Percentiles rank a stretch among this genome's conserved stretches.
Evolutionary conservation across 2,113 vertebrate genomes (phyloP).

Genomic region (Microcebus griseorufus): DNA sequence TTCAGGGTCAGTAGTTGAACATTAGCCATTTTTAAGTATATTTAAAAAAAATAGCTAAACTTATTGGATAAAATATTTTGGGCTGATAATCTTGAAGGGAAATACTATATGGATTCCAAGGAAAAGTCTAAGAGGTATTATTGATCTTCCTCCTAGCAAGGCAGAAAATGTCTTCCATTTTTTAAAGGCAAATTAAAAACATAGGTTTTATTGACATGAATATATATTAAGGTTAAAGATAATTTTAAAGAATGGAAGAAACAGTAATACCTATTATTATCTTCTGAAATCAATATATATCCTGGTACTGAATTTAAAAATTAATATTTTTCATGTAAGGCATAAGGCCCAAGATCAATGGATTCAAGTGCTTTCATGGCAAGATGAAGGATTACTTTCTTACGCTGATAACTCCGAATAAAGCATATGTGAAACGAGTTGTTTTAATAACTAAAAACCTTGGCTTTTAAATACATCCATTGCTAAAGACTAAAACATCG

Average conservation of each 20-base stretch:
- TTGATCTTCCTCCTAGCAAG: slow-evolving; percentile 33
- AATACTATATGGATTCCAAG: neutral
- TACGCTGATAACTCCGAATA: neutral
- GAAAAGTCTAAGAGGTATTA: slow-evolving; percentile 25
- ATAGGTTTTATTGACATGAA: neutral
- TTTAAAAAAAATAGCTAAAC: neutral
- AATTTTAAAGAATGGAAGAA: slow-evolving; percentile 51
- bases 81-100: neutral
- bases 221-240: neutral
- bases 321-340: slow-evolving; percentile 45
- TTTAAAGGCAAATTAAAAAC: slow-evolving; percentile 55
- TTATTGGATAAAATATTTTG: neutral
- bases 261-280: neutral
- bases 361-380: slow-evolving; percentile 38
- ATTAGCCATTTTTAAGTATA: neutral
- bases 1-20: neutral
- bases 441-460: neutral
- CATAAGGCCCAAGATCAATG: slow-evolving; percentile 27
- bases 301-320: slow-evolving; percentile 30
- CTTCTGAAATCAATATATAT: neutral
- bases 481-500: neutral
- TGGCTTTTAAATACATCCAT: neutral
- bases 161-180: slow-evolving; percentile 73
- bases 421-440: slow-evolving; percentile 31
- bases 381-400: neutral